These are phyloP conservation scores for Myotis vivesi DNA, from an alignment of 2,797 vertebrate species.

Conservation along the genomic window DNA sequence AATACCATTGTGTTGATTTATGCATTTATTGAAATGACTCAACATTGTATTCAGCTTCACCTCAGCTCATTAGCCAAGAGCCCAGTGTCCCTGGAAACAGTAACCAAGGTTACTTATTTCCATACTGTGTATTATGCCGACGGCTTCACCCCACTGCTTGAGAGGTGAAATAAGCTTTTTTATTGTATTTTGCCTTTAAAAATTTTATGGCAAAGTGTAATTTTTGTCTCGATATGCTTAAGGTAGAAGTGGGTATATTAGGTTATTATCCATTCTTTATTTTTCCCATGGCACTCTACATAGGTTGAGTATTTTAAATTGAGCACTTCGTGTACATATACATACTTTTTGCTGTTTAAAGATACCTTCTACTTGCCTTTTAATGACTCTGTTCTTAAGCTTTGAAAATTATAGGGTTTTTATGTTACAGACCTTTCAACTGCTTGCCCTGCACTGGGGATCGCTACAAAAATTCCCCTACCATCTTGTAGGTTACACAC, in stretches of 20 bases:
- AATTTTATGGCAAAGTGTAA: slow-evolving; percentile 25
- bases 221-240: slow-evolving; percentile 53
- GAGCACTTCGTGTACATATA: neutral
- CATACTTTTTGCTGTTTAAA: neutral
- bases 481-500: neutral
- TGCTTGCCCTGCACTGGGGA: neutral
- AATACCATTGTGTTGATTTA: neutral
- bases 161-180: slow-evolving; percentile 30
- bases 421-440: neutral
- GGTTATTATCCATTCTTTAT: neutral
- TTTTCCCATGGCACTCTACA: neutral
- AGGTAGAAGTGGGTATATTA: neutral
- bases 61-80: slow-evolving; percentile 69
- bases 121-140: slow-evolving; percentile 45
- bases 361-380: slow-evolving; percentile 18
- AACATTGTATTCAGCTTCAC: slow-evolving; percentile 60
- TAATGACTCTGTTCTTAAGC: neutral
- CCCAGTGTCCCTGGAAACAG: slow-evolving; percentile 83
- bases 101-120: slow-evolving; percentile 86
- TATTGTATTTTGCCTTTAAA: neutral
- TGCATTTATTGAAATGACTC: slow-evolving; percentile 62
- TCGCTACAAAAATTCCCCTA: slow-evolving; percentile 2
- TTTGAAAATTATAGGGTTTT: neutral
- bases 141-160: neutral
- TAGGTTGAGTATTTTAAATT: neutral